A percentile compares a stretch with the other conserved stretches of the same genome.
Conservation (phyloP, 2,797 vertebrate species). For the Sphenodon punctatus region DNA sequence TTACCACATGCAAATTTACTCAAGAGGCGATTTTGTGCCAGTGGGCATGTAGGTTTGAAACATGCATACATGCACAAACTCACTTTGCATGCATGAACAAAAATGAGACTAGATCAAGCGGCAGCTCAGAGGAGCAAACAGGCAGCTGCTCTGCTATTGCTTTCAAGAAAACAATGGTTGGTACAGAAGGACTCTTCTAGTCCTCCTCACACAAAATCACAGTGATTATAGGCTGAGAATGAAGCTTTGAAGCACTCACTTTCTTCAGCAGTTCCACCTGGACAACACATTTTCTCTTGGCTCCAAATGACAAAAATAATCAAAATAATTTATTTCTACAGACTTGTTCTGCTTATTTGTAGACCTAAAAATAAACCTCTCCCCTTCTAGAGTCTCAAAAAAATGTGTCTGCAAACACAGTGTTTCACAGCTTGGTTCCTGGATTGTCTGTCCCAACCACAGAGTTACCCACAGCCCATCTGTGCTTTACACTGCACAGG, state of each 20-base stretch:
- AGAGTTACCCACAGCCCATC: neutral
- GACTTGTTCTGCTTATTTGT: neutral
- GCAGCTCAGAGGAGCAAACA: neutral
- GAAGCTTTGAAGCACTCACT: neutral
- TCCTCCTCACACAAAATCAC: neutral
- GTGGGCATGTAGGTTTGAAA: too few relatives aligned
- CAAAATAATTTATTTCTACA: neutral
- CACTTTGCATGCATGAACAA: too few relatives aligned
- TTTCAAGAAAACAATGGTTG: neutral
- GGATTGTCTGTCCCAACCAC: neutral
- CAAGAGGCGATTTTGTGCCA: too few relatives aligned
- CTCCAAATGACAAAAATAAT: neutral
- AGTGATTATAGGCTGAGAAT: neutral
- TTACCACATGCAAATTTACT: too few relatives aligned
- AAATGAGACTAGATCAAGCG: neutral
- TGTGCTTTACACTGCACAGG: neutral
- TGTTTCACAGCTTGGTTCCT: conserved; percentile 16
- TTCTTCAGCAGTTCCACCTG: neutral
- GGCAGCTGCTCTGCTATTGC: neutral
- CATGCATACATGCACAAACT: too few relatives aligned
- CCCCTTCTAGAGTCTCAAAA: neutral
- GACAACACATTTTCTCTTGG: neutral
- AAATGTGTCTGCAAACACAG: neutral
- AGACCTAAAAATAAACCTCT: neutral
- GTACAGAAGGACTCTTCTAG: neutral